These are phyloP conservation scores for Nycteola revayana DNA, from an alignment of 2,888 invertebrate genomes.

Conservation along the genomic window DNA sequence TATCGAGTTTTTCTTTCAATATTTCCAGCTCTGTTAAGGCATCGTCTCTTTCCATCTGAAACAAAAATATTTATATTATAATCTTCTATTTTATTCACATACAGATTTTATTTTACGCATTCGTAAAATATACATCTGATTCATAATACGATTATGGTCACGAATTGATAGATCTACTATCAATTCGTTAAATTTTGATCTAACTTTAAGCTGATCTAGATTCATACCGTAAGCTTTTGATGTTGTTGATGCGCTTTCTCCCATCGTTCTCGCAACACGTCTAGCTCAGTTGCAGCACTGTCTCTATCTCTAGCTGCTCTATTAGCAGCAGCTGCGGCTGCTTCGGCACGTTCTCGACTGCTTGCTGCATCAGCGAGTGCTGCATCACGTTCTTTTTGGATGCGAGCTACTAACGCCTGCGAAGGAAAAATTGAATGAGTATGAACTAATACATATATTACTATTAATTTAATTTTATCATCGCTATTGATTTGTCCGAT, in stretches of 20 bases:
- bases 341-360: slow-evolving; percentile 90
- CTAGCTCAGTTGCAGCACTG: slow-evolving; percentile 91
- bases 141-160: too few relatives aligned
- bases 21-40: slow-evolving; percentile 92
- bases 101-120: too few relatives aligned
- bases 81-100: too few relatives aligned
- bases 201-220: too few relatives aligned
- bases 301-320: slow-evolving; percentile 93
- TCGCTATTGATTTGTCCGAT: too few relatives aligned
- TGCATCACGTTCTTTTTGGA: slow-evolving; percentile 94
- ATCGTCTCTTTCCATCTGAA: slow-evolving; percentile 94
- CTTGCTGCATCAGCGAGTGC: slow-evolving; percentile 91
- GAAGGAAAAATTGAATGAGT: too few relatives aligned
- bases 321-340: slow-evolving; percentile 90
- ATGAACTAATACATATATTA: too few relatives aligned
- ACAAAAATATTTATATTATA: too few relatives aligned
- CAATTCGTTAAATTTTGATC: too few relatives aligned
- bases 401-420: slow-evolving; percentile 87
- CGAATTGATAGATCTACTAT: too few relatives aligned
- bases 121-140: too few relatives aligned
- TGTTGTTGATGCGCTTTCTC: slow-evolving; percentile 93
- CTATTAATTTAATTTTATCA: too few relatives aligned
- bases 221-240: slow-evolving; percentile 89
- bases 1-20: slow-evolving; percentile 94
- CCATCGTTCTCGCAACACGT: slow-evolving; percentile 93